phyloP scores from a whole-genome alignment of 2,113 vertebrate species.

The Charina bottae region DNA sequence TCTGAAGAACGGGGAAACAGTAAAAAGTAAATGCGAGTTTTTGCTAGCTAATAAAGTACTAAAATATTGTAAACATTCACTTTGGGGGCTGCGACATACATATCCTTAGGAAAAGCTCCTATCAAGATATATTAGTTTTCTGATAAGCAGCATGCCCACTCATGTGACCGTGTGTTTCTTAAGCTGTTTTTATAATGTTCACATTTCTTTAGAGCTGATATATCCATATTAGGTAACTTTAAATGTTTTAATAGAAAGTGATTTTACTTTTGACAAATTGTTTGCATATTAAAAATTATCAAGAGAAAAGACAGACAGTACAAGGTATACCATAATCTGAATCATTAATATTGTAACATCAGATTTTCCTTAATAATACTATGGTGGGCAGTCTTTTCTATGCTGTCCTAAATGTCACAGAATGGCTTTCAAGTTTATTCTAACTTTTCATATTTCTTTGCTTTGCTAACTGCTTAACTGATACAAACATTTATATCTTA shows the following conservation, averaged over 20 bases:
- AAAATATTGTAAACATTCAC: not conserved
- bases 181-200: not conserved
- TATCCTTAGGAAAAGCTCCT: not conserved
- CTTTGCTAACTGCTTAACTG: not conserved
- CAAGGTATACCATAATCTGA: not conserved
- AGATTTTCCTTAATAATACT: not conserved
- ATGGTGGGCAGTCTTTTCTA: not conserved
- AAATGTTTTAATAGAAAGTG: not conserved
- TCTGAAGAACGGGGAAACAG: not conserved
- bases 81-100: not conserved
- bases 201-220: not conserved
- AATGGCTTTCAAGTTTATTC: slow-evolving; percentile 1
- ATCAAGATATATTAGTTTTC: not conserved
- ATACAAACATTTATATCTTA: not conserved
- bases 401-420: not conserved
- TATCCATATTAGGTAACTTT: not conserved
- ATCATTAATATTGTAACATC: not conserved
- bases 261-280: not conserved
- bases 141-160: not conserved
- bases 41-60: not conserved
- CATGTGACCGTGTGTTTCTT: not conserved
- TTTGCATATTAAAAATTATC: not conserved
- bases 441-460: not conserved
- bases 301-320: not conserved
- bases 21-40: not conserved